Evolutionary conservation across 2,888 invertebrate species (phyloP).

Genomic region (Drosophila yooni): DNA sequence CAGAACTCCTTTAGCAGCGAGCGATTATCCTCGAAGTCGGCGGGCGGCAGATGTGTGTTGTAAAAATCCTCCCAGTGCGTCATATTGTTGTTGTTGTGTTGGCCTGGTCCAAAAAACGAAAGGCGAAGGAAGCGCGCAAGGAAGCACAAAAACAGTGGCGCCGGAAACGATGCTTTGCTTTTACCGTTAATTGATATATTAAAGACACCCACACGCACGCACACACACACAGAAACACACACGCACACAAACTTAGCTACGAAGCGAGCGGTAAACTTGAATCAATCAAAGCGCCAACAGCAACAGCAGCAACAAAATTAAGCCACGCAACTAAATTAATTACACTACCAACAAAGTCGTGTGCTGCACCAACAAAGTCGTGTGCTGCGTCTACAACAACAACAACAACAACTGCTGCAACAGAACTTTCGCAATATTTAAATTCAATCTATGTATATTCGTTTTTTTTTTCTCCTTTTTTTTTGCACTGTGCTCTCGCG

Average conservation of each 20-base stretch:
- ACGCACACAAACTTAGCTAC: constrained; percentile 23
- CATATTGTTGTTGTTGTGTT: constrained; percentile 55
- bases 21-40: constrained; percentile 91
- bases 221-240: constrained; percentile 4
- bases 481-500: constrained; percentile 33
- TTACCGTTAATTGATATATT: constrained; percentile 65
- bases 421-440: constrained; percentile 42
- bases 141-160: constrained; percentile 67
- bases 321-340: constrained; percentile 60
- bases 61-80: constrained; percentile 94
- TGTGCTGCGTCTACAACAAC: constrained; percentile 36
- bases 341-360: constrained; percentile 31
- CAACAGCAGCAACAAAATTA: constrained; percentile 38
- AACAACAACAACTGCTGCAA: constrained; percentile 41
- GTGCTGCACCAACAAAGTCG: constrained; percentile 33
- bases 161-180: constrained; percentile 65
- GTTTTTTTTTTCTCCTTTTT: background rate
- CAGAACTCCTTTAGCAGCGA: constrained; percentile 90
- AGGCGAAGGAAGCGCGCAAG: constrained; percentile 51
- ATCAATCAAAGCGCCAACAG: constrained; percentile 46
- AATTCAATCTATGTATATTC: constrained; percentile 36
- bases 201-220: constrained; percentile 28
- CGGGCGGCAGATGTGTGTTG: constrained; percentile 91
- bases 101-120: constrained; percentile 20
- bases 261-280: constrained; percentile 32